These are phyloP conservation scores for Oithona nana DNA, from an alignment of 2,888 invertebrate species.

Conservation along the genomic window DNA sequence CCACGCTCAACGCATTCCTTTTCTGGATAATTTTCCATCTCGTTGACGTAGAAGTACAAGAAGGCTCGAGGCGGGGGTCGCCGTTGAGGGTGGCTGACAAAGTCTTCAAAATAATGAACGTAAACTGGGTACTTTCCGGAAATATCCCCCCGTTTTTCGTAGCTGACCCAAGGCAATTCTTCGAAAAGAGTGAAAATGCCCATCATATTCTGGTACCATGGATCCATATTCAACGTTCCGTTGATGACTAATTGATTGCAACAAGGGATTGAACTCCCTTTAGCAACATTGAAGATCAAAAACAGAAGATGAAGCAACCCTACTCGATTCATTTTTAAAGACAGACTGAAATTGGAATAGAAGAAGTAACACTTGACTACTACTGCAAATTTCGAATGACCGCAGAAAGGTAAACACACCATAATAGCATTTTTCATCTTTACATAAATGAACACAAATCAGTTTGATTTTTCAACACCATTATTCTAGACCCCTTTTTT, in stretches of 20 bases:
- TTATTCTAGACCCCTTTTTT: too few relatives aligned
- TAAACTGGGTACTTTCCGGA: neutral
- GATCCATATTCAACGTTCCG: neutral
- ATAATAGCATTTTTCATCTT: too few relatives aligned
- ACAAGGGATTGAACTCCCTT: conserved; percentile 22
- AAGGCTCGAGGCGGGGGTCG: neutral
- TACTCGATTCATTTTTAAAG: too few relatives aligned
- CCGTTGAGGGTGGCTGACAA: neutral
- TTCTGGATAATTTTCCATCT: neutral
- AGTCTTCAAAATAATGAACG: neutral
- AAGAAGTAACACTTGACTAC: too few relatives aligned
- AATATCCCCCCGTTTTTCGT: neutral
- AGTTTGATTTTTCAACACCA: too few relatives aligned
- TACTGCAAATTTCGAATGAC: too few relatives aligned
- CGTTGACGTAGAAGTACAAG: neutral
- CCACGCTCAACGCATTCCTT: neutral
- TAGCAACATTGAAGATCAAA: too few relatives aligned
- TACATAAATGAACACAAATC: too few relatives aligned
- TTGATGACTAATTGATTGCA: neutral
- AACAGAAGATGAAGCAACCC: too few relatives aligned
- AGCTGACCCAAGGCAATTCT: neutral
- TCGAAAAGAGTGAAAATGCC: neutral
- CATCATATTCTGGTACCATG: neutral
- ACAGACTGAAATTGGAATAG: too few relatives aligned
- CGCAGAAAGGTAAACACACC: too few relatives aligned